A percentile compares a stretch with the other conserved stretches of the same genome.
These are phyloP conservation scores for Galemys pyrenaicus DNA, from an alignment of 2,113 vertebrate genomes.

Conservation along the genomic window DNA sequence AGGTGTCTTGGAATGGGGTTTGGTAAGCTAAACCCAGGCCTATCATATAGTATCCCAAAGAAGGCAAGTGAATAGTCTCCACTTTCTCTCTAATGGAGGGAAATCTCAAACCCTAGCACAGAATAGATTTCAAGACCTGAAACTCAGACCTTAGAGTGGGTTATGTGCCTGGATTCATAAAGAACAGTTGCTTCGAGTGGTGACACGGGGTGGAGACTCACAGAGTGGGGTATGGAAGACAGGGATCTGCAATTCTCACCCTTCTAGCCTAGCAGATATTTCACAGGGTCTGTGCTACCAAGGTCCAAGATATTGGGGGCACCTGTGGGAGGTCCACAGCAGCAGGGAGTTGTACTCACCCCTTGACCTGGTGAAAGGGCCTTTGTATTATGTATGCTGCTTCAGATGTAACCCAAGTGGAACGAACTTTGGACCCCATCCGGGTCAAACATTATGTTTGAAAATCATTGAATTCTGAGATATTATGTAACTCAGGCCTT, in stretches of 20 bases:
- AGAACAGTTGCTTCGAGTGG: background rate
- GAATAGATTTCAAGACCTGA: background rate
- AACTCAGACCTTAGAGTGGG: background rate
- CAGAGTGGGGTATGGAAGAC: background rate
- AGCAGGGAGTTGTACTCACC: background rate
- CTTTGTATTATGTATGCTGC: background rate
- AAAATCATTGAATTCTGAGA: background rate
- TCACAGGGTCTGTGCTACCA: background rate
- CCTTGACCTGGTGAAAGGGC: background rate
- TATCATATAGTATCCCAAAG: background rate
- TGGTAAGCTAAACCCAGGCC: background rate
- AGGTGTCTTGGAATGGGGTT: background rate
- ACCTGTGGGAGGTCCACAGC: background rate
- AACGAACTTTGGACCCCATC: background rate
- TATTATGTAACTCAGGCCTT: background rate
- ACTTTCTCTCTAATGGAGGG: background rate
- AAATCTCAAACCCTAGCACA: background rate
- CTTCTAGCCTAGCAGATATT: background rate
- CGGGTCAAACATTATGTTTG: background rate
- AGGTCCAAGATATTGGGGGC: no score
- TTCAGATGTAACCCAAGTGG: background rate
- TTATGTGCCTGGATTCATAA: fast-evolving
- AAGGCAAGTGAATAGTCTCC: background rate
- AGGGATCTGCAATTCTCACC: background rate
- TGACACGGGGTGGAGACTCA: background rate